phyloP scores from a whole-genome alignment of 2,888 invertebrate species.

The Standfussiana lucernea region DNA sequence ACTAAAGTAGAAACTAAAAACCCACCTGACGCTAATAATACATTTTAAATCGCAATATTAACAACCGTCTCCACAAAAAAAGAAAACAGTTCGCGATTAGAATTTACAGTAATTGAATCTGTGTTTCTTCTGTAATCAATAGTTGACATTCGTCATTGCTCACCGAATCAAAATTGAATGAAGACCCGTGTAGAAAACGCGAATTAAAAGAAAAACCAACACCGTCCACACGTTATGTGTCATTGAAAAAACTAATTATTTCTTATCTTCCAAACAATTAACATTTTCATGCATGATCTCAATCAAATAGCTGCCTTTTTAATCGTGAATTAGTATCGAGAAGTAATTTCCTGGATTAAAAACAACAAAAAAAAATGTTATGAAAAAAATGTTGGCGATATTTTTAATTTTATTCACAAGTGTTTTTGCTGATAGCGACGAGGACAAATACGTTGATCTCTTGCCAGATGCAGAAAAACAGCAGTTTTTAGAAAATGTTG shows the following conservation, averaged over 20 bases:
- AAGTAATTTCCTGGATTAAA: slow-evolving; percentile 34
- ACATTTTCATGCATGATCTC: slow-evolving; percentile 63
- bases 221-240: slow-evolving; percentile 3
- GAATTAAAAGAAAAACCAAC: slow-evolving; percentile 23
- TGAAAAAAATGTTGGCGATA: slow-evolving; percentile 70
- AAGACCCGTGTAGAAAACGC: slow-evolving; percentile 4
- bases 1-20: background rate
- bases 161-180: background rate
- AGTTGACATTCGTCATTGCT: background rate
- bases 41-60: background rate
- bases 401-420: slow-evolving; percentile 56
- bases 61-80: background rate
- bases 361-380: slow-evolving; percentile 54
- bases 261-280: slow-evolving; percentile 69
- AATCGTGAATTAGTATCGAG: slow-evolving; percentile 47
- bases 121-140: slow-evolving; percentile 8
- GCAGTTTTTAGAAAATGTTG: slow-evolving; percentile 80
- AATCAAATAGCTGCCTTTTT: slow-evolving; percentile 42
- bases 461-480: slow-evolving; percentile 81
- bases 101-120: slow-evolving; percentile 13
- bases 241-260: slow-evolving; percentile 55
- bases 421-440: slow-evolving; percentile 69
- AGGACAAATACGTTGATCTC: slow-evolving; percentile 80
- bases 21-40: too few species aligned
- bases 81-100: slow-evolving; percentile 11